Base-by-base conservation (phyloP, 2,797 vertebrate species). In the Poeciliopsis turneri region DNA sequence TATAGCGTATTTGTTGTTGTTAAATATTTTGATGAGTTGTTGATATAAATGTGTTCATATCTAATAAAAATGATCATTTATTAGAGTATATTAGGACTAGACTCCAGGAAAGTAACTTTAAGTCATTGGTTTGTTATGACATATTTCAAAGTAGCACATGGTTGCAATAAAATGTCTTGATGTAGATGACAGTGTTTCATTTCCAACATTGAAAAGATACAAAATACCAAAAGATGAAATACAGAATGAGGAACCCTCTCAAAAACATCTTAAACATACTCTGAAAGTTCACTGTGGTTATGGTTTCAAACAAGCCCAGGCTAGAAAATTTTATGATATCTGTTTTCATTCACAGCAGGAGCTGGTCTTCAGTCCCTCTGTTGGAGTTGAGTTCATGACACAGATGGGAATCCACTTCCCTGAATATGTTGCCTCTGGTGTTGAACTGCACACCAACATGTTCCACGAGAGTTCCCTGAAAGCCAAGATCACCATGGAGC, bases 391-490 rank as follows among this genome's bases (percentile, higher is more conserved):
- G 86, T 97, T 98, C 89, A 93, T 97, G 85, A 98, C 97, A 18
- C 91, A 95, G 36, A 92, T 99, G 94, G 97, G 97, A 88, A 87
- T 97, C 83, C 82, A 96, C 45, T 75, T 98, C 20, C 98, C 98
- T 6, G 95, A 97, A 82, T 97, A 98, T 87, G 88, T 96, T 25
- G 95, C 36, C 76, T 97, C 94, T 7, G 93, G 94, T 0, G 94
- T 99, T 74, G 96, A 97, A 85, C 95, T 98, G 94, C 96, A 95
- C 88, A 96, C 96, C 80, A 97, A 94, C 86, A 82, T 99, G 66
- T 98, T 97, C 90, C 97, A 98, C 4, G 97, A 99, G 89, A 97
- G 97, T 53, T 91, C 94, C 33, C 84, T 98, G 76, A 96, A 97
- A 85, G 96, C 95, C 28, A 95, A 89, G 49, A 51, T 97, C 79